Conservation (phyloP, 2,888 invertebrate species). For the Ennomos quercinarius region DNA sequence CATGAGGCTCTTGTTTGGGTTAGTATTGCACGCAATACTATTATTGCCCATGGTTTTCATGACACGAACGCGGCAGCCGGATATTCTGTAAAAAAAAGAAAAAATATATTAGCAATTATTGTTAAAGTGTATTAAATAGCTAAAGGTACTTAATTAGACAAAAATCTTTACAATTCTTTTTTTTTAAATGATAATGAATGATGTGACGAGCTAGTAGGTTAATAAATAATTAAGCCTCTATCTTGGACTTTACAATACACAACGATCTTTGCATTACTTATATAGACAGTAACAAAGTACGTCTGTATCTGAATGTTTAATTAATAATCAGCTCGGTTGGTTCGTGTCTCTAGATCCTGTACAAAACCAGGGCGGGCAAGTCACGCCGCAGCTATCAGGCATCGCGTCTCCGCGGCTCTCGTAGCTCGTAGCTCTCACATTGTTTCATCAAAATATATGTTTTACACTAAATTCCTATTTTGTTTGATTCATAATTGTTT, state of each 20-base stretch:
- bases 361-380: slow-evolving; percentile 78
- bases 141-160: no score
- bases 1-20: slow-evolving; percentile 50
- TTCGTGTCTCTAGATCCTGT: slow-evolving; percentile 73
- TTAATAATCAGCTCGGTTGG: slow-evolving; percentile 62
- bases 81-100: slow-evolving; percentile 66
- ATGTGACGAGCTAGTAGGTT: no score
- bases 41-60: slow-evolving; percentile 59
- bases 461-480: not conserved
- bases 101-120: not conserved
- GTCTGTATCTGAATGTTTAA: slow-evolving; percentile 65
- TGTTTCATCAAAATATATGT: slow-evolving; percentile 13
- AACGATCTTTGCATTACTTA: slow-evolving; percentile 34
- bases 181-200: no score
- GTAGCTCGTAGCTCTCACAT: slow-evolving; percentile 31
- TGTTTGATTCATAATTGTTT: no score
- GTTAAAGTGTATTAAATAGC: not conserved
- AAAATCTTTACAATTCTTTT: no score
- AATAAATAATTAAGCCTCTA: not conserved
- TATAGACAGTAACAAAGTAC: slow-evolving; percentile 33
- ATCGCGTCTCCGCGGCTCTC: slow-evolving; percentile 55
- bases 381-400: slow-evolving; percentile 74
- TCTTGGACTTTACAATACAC: slow-evolving; percentile 32
- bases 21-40: slow-evolving; percentile 44
- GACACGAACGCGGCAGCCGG: slow-evolving; percentile 15